These are phyloP conservation scores for Dugesia japonica DNA, from an alignment of 2,888 invertebrate species.

Conservation along the genomic window DNA sequence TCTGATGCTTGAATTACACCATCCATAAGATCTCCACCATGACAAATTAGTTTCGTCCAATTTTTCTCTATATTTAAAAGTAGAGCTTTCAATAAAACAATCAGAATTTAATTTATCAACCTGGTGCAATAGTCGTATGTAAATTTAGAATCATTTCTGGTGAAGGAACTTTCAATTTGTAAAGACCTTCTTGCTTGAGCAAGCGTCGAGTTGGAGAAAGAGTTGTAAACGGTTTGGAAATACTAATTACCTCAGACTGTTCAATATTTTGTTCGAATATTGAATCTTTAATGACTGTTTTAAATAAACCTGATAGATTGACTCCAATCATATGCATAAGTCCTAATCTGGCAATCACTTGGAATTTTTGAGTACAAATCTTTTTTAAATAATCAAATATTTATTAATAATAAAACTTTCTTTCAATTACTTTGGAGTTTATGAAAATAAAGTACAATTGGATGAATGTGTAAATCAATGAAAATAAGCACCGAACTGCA, in stretches of 20 bases:
- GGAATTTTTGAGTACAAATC: slow-evolving; percentile 88
- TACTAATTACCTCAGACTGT: background rate
- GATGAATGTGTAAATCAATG: slow-evolving; percentile 89
- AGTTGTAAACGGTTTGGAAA: background rate
- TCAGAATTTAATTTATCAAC: too few relatives aligned
- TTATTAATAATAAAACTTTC: background rate
- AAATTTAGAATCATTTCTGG: background rate
- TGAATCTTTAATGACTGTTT: slow-evolving; percentile 79
- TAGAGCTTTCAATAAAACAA: too few relatives aligned
- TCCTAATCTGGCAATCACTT: slow-evolving; percentile 84
- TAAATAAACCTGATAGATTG: slow-evolving; percentile 88
- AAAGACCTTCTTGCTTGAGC: background rate
- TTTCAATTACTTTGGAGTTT: slow-evolving; percentile 71
- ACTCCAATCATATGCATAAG: slow-evolving; percentile 94
- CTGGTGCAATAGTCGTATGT: background rate
- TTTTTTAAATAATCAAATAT: slow-evolving; percentile 46
- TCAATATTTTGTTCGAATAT: slow-evolving; percentile 9
- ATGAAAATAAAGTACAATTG: slow-evolving; percentile 97
- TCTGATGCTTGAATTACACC: slow-evolving; percentile 51
- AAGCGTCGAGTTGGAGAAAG: background rate
- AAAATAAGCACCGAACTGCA: slow-evolving; percentile 75
- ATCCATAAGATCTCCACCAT: slow-evolving; percentile 39
- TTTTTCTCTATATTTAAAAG: background rate
- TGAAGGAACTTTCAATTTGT: background rate
- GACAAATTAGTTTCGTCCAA: slow-evolving; percentile 36